Evolutionary conservation across 1,140 invertebrate genomes (phyloP).

Genomic region (Bombus breviceps): DNA sequence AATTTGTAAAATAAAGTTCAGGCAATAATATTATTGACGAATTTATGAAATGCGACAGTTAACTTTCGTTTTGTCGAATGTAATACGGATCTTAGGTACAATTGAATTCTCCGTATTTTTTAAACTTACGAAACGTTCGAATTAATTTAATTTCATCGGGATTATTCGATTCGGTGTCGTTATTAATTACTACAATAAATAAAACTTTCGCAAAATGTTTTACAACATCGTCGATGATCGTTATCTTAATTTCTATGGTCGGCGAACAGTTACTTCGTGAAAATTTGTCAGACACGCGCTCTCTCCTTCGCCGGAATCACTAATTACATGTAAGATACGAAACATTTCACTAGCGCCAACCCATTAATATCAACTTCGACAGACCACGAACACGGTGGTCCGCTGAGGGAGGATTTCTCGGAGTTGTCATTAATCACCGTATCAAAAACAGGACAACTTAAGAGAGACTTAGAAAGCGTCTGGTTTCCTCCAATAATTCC

Average conservation of each 20-base stretch:
- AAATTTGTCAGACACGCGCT: slow-evolving; percentile 54
- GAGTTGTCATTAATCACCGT: slow-evolving; percentile 55
- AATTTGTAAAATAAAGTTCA: background rate
- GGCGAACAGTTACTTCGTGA: slow-evolving; percentile 18
- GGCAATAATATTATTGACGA: background rate
- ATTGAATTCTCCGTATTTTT: background rate
- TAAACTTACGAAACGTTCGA: background rate
- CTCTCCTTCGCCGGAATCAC: slow-evolving; percentile 36
- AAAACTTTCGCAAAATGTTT: slow-evolving; percentile 38
- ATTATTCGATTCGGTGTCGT: background rate
- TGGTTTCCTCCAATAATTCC: slow-evolving; percentile 36
- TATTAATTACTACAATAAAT: slow-evolving; percentile 21
- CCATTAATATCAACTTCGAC: slow-evolving; percentile 63
- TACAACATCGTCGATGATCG: background rate
- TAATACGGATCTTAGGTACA: background rate
- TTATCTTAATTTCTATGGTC: slow-evolving; percentile 23
- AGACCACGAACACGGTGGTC: slow-evolving; percentile 58
- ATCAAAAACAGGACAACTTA: slow-evolving; percentile 38
- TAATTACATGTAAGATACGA: slow-evolving; percentile 59
- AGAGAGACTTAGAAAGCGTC: slow-evolving; percentile 51
- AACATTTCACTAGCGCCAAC: slow-evolving; percentile 53
- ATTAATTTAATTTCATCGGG: background rate
- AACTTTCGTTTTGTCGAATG: background rate
- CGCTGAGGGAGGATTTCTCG: slow-evolving; percentile 57
- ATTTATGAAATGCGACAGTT: background rate